These are phyloP conservation scores for Loxodonta africana DNA, from an alignment of 2,113 vertebrate species.

Conservation along the genomic window DNA sequence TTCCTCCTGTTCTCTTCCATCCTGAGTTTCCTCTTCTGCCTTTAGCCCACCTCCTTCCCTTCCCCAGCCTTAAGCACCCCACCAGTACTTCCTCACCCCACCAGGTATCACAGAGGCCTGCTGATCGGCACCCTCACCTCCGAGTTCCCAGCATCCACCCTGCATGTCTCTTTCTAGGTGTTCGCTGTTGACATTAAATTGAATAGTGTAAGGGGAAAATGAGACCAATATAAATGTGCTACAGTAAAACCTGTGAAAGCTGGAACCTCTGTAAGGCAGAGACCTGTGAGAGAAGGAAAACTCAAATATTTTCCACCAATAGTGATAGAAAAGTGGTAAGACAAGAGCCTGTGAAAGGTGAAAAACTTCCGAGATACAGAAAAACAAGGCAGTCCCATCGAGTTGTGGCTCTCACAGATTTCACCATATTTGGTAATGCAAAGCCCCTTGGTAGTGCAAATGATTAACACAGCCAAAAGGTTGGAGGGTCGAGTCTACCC, in stretches of 20 bases:
- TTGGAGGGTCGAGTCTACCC: too few species aligned
- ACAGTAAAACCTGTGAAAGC: too few species aligned
- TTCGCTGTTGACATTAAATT: accelerated
- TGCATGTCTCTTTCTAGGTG: neutral
- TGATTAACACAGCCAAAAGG: too few species aligned
- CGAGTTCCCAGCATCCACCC: too few species aligned
- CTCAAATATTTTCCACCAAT: neutral
- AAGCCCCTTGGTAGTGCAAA: neutral
- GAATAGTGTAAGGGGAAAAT: too few species aligned
- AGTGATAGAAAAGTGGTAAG: too few species aligned
- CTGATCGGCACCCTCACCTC: neutral
- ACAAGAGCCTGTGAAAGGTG: neutral
- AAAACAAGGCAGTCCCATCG: neutral
- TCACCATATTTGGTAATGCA: neutral
- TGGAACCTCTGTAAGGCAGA: neutral
- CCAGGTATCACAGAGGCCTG: neutral
- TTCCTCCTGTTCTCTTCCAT: neutral
- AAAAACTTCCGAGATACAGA: neutral
- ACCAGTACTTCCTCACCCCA: neutral
- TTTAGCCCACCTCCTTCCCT: accelerated
- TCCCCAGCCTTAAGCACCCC: neutral
- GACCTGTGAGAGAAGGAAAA: neutral
- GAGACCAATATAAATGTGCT: accelerated
- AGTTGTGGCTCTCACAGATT: neutral
- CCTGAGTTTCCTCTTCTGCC: neutral